These are phyloP conservation scores for Zeus faber DNA, from an alignment of 2,113 vertebrate genomes.

Conservation along the genomic window DNA sequence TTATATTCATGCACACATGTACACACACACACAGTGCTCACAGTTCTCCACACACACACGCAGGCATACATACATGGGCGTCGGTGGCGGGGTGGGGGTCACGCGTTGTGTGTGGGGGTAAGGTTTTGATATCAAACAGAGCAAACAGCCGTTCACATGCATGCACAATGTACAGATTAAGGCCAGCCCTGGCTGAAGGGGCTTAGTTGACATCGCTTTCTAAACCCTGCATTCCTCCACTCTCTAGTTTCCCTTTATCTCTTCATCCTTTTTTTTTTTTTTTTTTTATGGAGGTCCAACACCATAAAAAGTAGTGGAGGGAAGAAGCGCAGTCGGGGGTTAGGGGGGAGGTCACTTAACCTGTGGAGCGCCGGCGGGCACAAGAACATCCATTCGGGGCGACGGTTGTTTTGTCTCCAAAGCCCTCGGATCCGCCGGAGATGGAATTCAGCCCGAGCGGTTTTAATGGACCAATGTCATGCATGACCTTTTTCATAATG, in stretches of 20 bases:
- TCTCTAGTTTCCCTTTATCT: slow-evolving; percentile 41
- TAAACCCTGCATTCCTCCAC: slow-evolving; percentile 52
- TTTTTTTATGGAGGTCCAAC: slow-evolving; percentile 20
- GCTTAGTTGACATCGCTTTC: slow-evolving; percentile 55
- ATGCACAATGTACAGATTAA: slow-evolving; percentile 58
- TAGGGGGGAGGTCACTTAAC: slow-evolving; percentile 5
- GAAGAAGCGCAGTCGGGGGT: not conserved
- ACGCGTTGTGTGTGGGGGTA: no score
- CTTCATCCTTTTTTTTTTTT: slow-evolving; percentile 6
- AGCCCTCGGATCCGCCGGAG: no score
- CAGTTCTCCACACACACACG: not conserved
- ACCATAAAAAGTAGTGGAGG: slow-evolving; percentile 60
- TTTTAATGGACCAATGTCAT: no score
- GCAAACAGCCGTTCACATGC: slow-evolving; percentile 55
- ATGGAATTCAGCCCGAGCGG: no score
- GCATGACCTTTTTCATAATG: no score
- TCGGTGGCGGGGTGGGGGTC: not conserved
- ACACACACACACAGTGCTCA: not conserved
- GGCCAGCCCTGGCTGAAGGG: slow-evolving; percentile 41
- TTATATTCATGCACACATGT: not conserved
- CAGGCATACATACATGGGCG: not conserved
- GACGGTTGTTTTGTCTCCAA: no score
- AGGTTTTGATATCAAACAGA: slow-evolving; percentile 29
- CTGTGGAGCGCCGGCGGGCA: slow-evolving; percentile 7
- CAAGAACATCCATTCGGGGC: no score